Percentiles rank a stretch among this genome's conserved stretches.
These are phyloP conservation scores for Cyprinella venusta DNA, from an alignment of 2,797 vertebrate genomes.

Conservation along the genomic window DNA sequence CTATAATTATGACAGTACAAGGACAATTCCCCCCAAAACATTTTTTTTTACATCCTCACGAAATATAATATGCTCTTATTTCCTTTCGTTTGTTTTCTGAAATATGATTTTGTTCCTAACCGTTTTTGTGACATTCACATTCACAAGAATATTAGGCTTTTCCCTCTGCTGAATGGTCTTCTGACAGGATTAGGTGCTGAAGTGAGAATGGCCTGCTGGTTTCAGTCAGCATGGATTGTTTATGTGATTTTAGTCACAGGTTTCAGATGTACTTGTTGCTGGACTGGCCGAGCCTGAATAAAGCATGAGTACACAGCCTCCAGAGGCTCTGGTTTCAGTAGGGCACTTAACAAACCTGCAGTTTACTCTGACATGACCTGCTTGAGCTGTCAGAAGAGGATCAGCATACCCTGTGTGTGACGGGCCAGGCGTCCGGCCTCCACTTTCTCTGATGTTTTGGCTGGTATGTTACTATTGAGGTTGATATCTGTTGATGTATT, in stretches of 20 bases:
- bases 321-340: slow-evolving; percentile 73
- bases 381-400: background rate
- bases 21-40: too few relatives aligned
- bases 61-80: background rate
- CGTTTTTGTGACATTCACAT: background rate
- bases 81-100: background rate
- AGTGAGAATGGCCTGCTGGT: background rate
- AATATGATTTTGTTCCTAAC: background rate
- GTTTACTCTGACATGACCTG: slow-evolving; percentile 37
- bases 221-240: background rate
- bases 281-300: slow-evolving; percentile 70
- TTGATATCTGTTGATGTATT: background rate
- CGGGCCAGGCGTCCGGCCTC: background rate
- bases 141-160: background rate
- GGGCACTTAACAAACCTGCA: slow-evolving; percentile 27
- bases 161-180: background rate
- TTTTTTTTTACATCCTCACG: background rate
- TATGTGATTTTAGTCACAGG: slow-evolving; percentile 32
- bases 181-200: background rate
- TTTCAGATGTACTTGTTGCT: slow-evolving; percentile 42
- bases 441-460: background rate
- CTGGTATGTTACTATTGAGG: background rate
- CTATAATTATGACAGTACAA: too few relatives aligned
- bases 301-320: slow-evolving; percentile 72
- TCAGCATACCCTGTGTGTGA: background rate